Conservation (phyloP, 92 coral and sea anemone species). For the Epizoanthus ramosus region DNA sequence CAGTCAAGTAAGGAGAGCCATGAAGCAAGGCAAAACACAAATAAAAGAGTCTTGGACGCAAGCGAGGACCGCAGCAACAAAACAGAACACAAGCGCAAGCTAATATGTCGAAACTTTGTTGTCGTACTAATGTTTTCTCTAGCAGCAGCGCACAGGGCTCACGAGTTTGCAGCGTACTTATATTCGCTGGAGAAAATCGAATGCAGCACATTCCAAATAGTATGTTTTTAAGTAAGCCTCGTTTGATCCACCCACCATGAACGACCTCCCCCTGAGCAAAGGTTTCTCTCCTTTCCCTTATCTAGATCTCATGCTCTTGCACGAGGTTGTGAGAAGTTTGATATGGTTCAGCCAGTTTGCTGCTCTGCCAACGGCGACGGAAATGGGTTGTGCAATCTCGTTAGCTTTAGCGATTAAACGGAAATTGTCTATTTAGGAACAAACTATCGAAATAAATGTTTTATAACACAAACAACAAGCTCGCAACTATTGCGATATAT, state of each 20-base stretch:
- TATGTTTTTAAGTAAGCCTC: neutral
- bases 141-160: neutral
- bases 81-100: too few relatives aligned
- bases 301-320: neutral
- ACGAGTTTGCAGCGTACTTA: neutral
- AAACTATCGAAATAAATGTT: neutral
- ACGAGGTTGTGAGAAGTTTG: neutral
- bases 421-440: neutral
- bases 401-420: conserved; percentile 6
- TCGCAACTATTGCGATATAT: neutral
- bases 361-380: neutral
- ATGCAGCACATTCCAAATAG: neutral
- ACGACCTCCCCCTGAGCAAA: neutral
- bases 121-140: neutral
- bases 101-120: neutral
- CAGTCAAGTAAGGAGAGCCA: too few relatives aligned
- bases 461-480: neutral
- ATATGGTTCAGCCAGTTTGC: neutral
- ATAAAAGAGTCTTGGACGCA: too few relatives aligned
- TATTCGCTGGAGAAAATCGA: neutral
- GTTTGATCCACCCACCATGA: neutral
- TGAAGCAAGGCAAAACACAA: too few relatives aligned
- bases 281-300: neutral
- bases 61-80: too few relatives aligned
- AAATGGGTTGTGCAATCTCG: neutral